Evolutionary conservation across 92 coral and sea anemone genomes (phyloP).

Genomic region (Heliopora coerulea): DNA sequence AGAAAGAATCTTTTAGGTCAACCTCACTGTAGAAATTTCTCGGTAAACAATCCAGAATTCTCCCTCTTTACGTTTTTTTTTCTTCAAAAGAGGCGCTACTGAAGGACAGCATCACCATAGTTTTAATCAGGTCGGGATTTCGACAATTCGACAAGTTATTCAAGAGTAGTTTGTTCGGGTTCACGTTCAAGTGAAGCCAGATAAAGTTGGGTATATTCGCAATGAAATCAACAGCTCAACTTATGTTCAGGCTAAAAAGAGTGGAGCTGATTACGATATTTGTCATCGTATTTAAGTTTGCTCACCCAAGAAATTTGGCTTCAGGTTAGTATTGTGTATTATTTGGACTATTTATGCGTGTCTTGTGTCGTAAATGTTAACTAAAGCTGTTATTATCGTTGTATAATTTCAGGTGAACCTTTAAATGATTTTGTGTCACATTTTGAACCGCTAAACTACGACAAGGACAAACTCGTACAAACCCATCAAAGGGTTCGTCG

Average conservation of each 20-base stretch:
- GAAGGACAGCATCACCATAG: too few species aligned
- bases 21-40: too few species aligned
- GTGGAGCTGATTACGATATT: neutral
- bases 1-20: neutral
- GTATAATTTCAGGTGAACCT: constrained; percentile 60
- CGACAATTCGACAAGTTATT: too few species aligned
- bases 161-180: too few species aligned
- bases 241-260: neutral
- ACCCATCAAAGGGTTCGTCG: constrained; percentile 82
- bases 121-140: too few species aligned
- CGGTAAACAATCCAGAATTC: too few species aligned
- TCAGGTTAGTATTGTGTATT: neutral
- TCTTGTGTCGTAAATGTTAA: neutral
- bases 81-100: too few species aligned
- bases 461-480: constrained; percentile 50
- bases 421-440: constrained; percentile 79
- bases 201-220: neutral
- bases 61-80: too few species aligned
- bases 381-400: neutral
- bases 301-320: neutral
- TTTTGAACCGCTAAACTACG: constrained; percentile 83
- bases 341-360: neutral
- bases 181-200: too few species aligned
- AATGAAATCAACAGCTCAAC: neutral
- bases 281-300: neutral